These are phyloP conservation scores for Galagoides demidoff DNA, from an alignment of 2,797 vertebrate species.

Conservation along the genomic window DNA sequence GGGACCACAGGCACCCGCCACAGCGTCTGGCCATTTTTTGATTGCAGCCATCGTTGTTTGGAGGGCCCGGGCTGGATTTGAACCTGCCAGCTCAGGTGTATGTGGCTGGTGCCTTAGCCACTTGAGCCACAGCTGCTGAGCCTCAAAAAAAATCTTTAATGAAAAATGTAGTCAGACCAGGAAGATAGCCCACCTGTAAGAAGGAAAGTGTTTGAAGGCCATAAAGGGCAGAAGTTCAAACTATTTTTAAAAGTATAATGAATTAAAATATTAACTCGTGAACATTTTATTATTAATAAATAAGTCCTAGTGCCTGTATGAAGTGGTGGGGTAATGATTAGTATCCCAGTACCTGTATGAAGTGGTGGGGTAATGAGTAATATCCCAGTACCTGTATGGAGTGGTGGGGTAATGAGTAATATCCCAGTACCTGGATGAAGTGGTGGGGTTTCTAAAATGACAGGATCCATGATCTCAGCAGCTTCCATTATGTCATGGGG, in stretches of 20 bases:
- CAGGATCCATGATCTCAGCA: neutral
- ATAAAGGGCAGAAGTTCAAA: neutral
- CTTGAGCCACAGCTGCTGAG: no score
- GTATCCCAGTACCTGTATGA: no score
- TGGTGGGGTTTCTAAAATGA: neutral
- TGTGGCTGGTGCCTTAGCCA: no score
- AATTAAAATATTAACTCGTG: neutral
- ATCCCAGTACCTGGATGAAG: no score
- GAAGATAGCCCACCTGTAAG: neutral
- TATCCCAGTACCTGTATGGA: neutral
- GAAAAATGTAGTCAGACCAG: neutral
- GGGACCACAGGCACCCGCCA: no score
- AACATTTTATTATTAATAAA: neutral
- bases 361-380: neutral
- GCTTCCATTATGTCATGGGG: neutral
- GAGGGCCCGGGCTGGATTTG: no score
- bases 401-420: no score
- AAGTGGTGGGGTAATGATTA: no score
- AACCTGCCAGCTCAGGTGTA: no score
- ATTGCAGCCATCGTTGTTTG: no score
- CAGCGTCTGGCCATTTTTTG: no score
- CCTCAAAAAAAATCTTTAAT: slow-evolving; percentile 4
- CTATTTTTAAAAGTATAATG: neutral
- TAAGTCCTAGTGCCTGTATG: neutral
- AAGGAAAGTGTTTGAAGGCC: neutral